Evolutionary conservation across 2,888 invertebrate genomes (phyloP), one percentile per base, ranked within the genome.

Genomic region (Brachylomia viminalis): DNA sequence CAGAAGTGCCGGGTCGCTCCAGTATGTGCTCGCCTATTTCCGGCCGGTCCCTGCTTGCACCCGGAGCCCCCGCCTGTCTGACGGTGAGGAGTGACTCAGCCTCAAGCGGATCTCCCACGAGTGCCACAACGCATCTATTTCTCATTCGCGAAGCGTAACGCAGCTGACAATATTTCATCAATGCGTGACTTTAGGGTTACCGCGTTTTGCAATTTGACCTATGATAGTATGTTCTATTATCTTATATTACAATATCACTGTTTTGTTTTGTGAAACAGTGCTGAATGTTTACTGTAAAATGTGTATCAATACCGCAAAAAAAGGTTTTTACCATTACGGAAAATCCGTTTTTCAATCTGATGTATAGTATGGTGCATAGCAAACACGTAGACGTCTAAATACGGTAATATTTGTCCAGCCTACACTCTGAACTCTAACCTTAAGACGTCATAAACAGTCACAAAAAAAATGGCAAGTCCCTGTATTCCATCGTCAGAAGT

Each of bases 81-180:
- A 30, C 54, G 47, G 65, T 10, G 72, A 66, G 23, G 33, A 17
- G 65, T 78, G 38, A 56, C 65, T 75, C 83, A 91, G 88, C 88
- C 75, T 90, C 88, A 84, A 88, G 71, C 88, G 89, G 90, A 88
- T 88, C 88, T 88, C 88, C 85, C 89, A 78, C 85, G 72, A 65
- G 71, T 15, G 7, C n/a, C 69, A 75, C 52, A 33, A 13, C 54
- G 74, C 75, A 77, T 80, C 88, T 83, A 82, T 85, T 90, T 87
- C 56, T 76, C 77, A 90, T 89, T 85, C 89, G 78, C 56, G 83
- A 61, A 45, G 82, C 88, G 87, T 88, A 85, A 74, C 66, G 58
- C 59, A 67, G 45, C 77, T 80, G 80, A 71, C 81, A 69, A 84
- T 83, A 82, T 80, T 79, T 80, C 77, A 88, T 77, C 72, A 80